phyloP scores from a whole-genome alignment of 2,888 invertebrate species.

The Hyles lineata region DNA sequence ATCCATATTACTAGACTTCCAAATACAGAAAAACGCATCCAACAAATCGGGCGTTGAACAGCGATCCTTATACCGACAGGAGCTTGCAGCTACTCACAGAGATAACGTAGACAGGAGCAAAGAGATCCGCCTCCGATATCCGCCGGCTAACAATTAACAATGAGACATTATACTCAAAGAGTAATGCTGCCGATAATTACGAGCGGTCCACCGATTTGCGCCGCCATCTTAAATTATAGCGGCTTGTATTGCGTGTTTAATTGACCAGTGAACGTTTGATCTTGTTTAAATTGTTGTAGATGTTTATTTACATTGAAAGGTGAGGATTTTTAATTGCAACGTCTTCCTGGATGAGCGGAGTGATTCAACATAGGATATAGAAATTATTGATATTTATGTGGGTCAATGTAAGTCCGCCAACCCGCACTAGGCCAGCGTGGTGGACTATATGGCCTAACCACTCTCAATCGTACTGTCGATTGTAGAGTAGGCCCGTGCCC shows the following conservation, averaged over 20 bases:
- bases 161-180: constrained; percentile 81
- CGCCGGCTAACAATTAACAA: constrained; percentile 81
- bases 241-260: constrained; percentile 54
- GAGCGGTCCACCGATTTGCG: constrained; percentile 65
- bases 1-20: no score
- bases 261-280: constrained; percentile 41
- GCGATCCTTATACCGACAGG: constrained; percentile 33
- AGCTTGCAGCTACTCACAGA: constrained; percentile 41
- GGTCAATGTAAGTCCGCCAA: no score
- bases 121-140: constrained; percentile 82
- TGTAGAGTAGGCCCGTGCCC: no score
- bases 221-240: constrained; percentile 64
- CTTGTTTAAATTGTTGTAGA: constrained; percentile 26
- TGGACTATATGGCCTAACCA: no score
- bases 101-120: constrained; percentile 76
- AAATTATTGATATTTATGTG: no score
- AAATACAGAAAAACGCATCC: constrained; percentile 32
- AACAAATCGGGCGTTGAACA: constrained; percentile 44
- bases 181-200: constrained; percentile 80
- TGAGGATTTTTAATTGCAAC: background rate
- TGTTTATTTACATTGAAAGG: constrained; percentile 21
- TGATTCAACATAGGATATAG: no score
- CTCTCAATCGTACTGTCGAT: no score
- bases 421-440: no score
- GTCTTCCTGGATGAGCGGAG: no score